Evolutionary conservation across 2,797 vertebrate genomes (phyloP).

Genomic region (Leucoraja ocellata): DNA sequence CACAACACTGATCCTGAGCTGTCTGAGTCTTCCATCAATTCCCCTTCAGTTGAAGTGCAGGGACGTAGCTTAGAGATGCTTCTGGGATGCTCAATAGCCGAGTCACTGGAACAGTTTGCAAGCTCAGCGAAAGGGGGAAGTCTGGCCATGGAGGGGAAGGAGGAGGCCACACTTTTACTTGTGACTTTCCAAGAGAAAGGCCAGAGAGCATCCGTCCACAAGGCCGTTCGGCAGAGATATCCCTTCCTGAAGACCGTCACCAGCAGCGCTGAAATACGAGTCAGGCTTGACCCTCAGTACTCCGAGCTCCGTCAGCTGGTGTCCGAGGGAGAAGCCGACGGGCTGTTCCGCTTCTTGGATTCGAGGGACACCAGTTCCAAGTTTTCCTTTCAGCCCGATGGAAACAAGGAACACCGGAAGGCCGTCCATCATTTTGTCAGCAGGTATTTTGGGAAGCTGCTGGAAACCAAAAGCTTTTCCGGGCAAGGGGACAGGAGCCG

Average conservation of each 20-base stretch:
- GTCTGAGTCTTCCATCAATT: background rate
- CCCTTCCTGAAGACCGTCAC: conserved; percentile 81
- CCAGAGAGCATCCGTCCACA: conserved; percentile 70
- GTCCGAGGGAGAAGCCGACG: conserved; percentile 72
- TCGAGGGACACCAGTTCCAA: conserved; percentile 72
- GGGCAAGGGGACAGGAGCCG: conserved; percentile 47
- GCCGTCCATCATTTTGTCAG: conserved; percentile 82
- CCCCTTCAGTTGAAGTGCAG: conserved; percentile 40
- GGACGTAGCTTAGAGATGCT: conserved; percentile 60
- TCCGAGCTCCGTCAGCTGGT: conserved; percentile 72
- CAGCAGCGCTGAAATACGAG: conserved; percentile 70
- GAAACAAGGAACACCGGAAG: conserved; percentile 76
- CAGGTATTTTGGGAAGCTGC: conserved; percentile 77
- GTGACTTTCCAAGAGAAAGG: conserved; percentile 71
- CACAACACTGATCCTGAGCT: background rate
- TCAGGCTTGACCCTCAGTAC: conserved; percentile 72
- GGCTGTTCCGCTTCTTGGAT: conserved; percentile 85
- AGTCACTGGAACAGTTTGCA: conserved; percentile 66
- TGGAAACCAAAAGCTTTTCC: conserved; percentile 84
- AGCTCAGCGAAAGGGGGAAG: conserved; percentile 50
- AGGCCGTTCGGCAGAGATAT: conserved; percentile 70
- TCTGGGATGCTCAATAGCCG: conserved; percentile 57
- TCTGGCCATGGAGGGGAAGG: conserved; percentile 40
- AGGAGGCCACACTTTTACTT: conserved; percentile 56
- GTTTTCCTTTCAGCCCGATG: conserved; percentile 75